These are phyloP conservation scores for Porites lutea DNA, from an alignment of 64 coral and sea anemone genomes.

Conservation along the genomic window DNA sequence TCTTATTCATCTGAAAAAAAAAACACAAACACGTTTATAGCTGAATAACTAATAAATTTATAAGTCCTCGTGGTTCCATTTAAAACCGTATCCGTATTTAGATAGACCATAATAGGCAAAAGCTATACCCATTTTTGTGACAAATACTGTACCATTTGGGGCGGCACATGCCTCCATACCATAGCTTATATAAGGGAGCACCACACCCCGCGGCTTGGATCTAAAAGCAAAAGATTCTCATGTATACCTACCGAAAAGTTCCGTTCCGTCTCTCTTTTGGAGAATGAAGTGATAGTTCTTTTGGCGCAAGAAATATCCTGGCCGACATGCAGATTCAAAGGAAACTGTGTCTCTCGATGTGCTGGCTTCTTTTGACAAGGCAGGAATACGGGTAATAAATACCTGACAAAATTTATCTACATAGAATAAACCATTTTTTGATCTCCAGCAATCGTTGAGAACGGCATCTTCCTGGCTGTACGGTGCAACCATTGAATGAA, in stretches of 20 bases:
- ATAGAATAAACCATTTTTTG: conserved; percentile 47
- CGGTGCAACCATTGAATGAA: conserved; percentile 73
- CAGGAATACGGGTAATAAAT: conserved; percentile 58
- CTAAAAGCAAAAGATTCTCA: background rate
- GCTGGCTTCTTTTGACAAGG: background rate
- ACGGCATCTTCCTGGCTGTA: conserved; percentile 41
- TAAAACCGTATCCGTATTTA: too few species aligned
- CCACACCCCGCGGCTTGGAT: background rate
- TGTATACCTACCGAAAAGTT: conserved; percentile 46
- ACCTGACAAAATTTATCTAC: conserved; percentile 62
- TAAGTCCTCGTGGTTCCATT: too few species aligned
- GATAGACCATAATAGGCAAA: too few species aligned
- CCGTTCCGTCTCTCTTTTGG: background rate
- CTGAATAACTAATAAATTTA: too few species aligned
- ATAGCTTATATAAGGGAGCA: too few species aligned
- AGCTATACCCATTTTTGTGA: too few species aligned
- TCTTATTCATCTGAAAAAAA: too few species aligned
- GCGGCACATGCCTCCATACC: too few species aligned
- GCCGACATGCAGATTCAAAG: conserved; percentile 53
- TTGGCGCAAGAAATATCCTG: conserved; percentile 56
- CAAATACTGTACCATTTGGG: too few species aligned
- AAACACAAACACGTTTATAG: too few species aligned
- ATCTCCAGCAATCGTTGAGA: conserved; percentile 76
- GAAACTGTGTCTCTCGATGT: conserved; percentile 17
- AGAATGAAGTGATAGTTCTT: conserved; percentile 69